Conservation (phyloP, 2,113 vertebrate species). For the Cygnus buccinator region DNA sequence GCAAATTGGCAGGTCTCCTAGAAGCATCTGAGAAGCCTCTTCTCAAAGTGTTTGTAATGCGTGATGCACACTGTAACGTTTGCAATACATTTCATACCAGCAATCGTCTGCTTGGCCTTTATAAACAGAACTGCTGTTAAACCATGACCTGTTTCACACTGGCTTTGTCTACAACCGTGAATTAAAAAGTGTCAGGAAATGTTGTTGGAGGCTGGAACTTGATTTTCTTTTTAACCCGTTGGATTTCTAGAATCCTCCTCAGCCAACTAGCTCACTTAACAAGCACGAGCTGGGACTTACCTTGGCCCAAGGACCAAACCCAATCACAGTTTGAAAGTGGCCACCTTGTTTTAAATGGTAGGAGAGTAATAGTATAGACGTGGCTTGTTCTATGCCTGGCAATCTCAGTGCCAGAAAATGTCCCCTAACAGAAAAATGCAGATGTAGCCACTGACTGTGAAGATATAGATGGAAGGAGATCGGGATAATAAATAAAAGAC, state of each 20-base stretch:
- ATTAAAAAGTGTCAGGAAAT: background rate
- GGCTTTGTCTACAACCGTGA: background rate
- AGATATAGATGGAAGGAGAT: background rate
- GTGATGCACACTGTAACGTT: background rate
- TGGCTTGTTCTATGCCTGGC: background rate
- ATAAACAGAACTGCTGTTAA: background rate
- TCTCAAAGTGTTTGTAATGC: background rate
- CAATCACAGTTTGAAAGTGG: background rate
- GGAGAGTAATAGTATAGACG: background rate
- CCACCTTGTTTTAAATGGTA: background rate
- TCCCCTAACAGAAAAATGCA: background rate
- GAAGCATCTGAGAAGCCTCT: rapidly evolving
- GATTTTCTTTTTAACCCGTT: too few relatives aligned
- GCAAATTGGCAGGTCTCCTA: background rate
- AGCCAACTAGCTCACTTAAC: background rate
- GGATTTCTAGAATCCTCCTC: background rate
- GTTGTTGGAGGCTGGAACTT: background rate
- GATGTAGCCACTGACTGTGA: background rate
- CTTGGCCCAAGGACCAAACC: too few relatives aligned
- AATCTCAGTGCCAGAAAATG: background rate
- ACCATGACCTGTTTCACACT: background rate
- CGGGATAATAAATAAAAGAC: background rate
- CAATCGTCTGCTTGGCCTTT: background rate
- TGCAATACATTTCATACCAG: background rate
- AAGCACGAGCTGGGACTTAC: background rate